Base-by-base conservation (phyloP, 2,797 vertebrate genomes). In the Leucoraja ocellata region DNA sequence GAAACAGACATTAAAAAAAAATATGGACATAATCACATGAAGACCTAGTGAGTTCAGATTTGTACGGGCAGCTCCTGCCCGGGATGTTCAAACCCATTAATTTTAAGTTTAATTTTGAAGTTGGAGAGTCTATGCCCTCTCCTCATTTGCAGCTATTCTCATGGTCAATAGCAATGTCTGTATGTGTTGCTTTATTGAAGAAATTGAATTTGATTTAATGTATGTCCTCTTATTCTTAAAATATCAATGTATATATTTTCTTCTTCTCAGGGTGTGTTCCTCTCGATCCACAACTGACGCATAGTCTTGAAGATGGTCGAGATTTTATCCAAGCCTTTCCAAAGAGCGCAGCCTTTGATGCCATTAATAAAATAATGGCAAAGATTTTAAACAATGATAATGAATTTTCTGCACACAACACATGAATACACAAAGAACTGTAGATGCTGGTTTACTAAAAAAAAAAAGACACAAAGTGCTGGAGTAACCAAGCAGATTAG, bases 321-420 rank as follows among this genome's bases (percentile, higher is more conserved):
- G 97, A 99, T 94, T 98, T 99, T 94, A 95, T 97, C 0, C 96
- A 96, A 93, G 96, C 97, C 0, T 99, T 99, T 94, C 97, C 99
- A 0, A 94, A 97, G 93, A 99, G 98, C 13, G 95, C 97, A 93
- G 97, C 98, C 14, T 99, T 98, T 94, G 95, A 96, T 0, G 96
- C 97, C 0, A 97, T 99, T 93, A 95, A 94, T 94, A 94, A 93
- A 58, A 98, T 99, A 11, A 95, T 95, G 88, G 96, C 96, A 94
- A 95, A 94, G 68, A 93, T 97, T 25, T 93, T 97, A 74, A 79
- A 16, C 93, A 95, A 94, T 94, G 95, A 96, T 25, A 83, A 18
- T 90, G 73, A 83, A 58, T 76, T 39, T 28, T 58, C 71, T 8
- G 90, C 23, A 73, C 90, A 74, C 58, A 13, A 23, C 2, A 74